Conservation (phyloP, 2,888 invertebrate genomes). For the Nebria salina region DNA sequence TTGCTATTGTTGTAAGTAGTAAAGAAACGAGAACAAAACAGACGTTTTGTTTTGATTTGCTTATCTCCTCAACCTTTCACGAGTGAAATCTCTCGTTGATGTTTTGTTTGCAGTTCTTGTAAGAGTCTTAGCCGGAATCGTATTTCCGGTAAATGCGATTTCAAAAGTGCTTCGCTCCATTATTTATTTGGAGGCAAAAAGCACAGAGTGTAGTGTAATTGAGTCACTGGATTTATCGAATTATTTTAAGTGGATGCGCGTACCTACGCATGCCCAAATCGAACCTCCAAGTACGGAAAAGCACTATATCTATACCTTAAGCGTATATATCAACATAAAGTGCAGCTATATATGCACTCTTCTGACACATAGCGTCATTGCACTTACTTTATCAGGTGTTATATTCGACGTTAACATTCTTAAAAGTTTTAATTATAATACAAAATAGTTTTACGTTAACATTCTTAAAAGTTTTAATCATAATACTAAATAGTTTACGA, state of each 20-base stretch:
- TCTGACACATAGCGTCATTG: no score
- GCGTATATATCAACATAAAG: background rate
- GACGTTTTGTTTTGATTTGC: slow-evolving; percentile 44
- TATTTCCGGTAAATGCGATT: slow-evolving; percentile 46
- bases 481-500: no score
- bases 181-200: slow-evolving; percentile 43
- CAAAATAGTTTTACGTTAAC: no score
- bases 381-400: no score
- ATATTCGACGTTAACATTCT: no score
- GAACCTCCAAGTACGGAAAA: background rate
- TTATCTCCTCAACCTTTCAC: slow-evolving; percentile 43
- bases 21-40: slow-evolving; percentile 32
- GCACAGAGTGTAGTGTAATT: slow-evolving; percentile 43
- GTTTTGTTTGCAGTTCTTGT: slow-evolving; percentile 45
- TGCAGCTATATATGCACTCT: no score
- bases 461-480: no score
- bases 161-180: slow-evolving; percentile 42
- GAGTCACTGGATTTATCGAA: slow-evolving; percentile 43
- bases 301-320: background rate
- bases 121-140: slow-evolving; percentile 43
- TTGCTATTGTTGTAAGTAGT: slow-evolving; percentile 7
- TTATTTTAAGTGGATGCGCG: slow-evolving; percentile 38
- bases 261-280: slow-evolving; percentile 8
- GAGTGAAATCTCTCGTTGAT: slow-evolving; percentile 41
- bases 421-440: no score